Evolutionary conservation across 2,113 vertebrate genomes (phyloP).

Genomic region (Mus pahari): DNA sequence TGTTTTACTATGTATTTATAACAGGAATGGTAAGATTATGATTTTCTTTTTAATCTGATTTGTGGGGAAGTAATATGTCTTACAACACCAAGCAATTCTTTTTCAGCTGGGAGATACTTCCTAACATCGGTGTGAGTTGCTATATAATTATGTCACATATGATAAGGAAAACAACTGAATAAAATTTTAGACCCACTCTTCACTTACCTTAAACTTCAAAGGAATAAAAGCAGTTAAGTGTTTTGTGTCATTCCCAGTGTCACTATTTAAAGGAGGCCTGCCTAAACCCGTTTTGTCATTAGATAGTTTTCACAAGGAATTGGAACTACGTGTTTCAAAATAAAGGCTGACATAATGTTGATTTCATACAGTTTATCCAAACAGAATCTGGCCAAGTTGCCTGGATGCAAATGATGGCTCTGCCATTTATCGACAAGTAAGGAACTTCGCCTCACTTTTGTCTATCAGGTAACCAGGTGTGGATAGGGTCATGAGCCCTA

Average conservation of each 20-base stretch:
- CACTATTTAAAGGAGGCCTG: background rate
- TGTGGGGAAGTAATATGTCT: background rate
- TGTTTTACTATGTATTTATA: background rate
- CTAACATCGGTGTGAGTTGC: background rate
- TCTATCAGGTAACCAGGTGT: background rate
- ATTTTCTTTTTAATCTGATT: background rate
- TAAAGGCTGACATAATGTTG: slow-evolving; percentile 40
- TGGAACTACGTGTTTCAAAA: background rate
- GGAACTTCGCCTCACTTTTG: background rate
- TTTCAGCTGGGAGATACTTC: background rate
- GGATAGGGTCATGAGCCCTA: background rate
- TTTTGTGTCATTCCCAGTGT: background rate
- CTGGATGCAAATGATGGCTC: background rate
- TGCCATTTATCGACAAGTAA: background rate
- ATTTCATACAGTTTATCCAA: background rate
- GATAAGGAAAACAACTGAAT: background rate
- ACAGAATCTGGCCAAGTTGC: background rate
- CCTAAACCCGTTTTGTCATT: background rate
- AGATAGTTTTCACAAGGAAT: slow-evolving; percentile 12
- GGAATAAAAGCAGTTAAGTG: background rate
- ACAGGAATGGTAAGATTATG: background rate
- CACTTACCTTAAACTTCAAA: slow-evolving; percentile 23
- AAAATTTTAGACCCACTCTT: slow-evolving; percentile 36
- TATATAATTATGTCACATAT: background rate
- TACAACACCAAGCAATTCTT: background rate